Conservation (phyloP, 2,113 vertebrate genomes). For the Rissa tridactyla region DNA sequence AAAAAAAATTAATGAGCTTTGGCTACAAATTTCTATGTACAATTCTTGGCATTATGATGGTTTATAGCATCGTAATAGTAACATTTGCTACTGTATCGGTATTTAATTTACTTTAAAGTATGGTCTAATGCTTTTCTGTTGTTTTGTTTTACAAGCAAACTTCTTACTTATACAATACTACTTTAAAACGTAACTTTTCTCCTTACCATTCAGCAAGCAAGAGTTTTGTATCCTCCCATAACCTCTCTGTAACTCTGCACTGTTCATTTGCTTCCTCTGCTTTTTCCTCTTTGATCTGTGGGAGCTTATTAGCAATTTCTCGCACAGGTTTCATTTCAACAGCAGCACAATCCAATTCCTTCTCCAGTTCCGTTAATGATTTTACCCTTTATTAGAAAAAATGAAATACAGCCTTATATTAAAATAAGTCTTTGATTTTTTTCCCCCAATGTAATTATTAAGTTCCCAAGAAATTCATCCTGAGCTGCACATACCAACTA, state of each 20-base stretch:
- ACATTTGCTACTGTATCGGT: background rate
- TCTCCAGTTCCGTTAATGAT: slow-evolving; percentile 80
- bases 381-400: slow-evolving; percentile 79
- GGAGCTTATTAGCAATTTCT: slow-evolving; percentile 69
- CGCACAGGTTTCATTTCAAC: slow-evolving; percentile 77
- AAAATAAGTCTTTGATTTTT: background rate
- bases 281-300: slow-evolving; percentile 41
- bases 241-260: slow-evolving; percentile 67
- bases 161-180: background rate
- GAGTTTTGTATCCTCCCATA: slow-evolving; percentile 83
- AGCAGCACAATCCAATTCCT: slow-evolving; percentile 75
- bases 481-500: background rate
- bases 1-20: background rate
- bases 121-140: background rate
- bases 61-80: background rate
- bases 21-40: background rate
- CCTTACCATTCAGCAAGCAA: slow-evolving; percentile 82
- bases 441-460: background rate
- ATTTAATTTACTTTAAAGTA: background rate
- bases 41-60: background rate
- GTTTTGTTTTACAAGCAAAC: background rate
- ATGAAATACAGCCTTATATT: background rate
- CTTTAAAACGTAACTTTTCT: background rate
- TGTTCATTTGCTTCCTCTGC: slow-evolving; percentile 65
- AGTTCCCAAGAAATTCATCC: slow-evolving; percentile 6